Percentiles rank a stretch among this genome's conserved stretches.
phyloP scores from a whole-genome alignment of 1,140 invertebrate genomes.

The Neocloeon triangulifer region DNA sequence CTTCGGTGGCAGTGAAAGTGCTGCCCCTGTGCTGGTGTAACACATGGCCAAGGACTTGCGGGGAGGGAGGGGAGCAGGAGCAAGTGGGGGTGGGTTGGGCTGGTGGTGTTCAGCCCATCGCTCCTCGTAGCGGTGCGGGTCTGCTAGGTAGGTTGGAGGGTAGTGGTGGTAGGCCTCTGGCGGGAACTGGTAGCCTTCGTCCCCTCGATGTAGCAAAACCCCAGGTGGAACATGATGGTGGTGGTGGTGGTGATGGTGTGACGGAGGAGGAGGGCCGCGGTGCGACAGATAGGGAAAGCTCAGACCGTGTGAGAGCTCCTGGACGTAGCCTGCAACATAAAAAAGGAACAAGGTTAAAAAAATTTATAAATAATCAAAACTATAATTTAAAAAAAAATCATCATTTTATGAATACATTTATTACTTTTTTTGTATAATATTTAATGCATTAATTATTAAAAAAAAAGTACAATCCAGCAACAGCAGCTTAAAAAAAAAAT shows the following conservation, averaged over 20 bases:
- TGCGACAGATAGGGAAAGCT: constrained; percentile 25
- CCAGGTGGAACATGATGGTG: neutral
- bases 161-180: constrained; percentile 8
- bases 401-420: too few relatives aligned
- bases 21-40: constrained; percentile 58
- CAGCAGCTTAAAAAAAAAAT: too few relatives aligned
- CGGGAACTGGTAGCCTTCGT: constrained; percentile 10
- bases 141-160: neutral
- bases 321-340: constrained; percentile 28
- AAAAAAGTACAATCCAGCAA: too few relatives aligned
- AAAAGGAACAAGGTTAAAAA: too few relatives aligned
- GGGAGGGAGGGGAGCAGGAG: constrained; percentile 17
- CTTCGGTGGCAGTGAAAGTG: constrained; percentile 57
- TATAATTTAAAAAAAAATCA: too few relatives aligned
- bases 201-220: too few relatives aligned
- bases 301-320: constrained; percentile 31
- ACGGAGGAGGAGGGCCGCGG: constrained; percentile 18
- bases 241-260: constrained; percentile 10
- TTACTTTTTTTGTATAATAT: too few relatives aligned
- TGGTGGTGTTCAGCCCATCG: constrained; percentile 5
- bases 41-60: constrained; percentile 51
- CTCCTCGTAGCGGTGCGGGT: constrained; percentile 2
- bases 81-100: constrained; percentile 2
- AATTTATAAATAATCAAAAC: too few relatives aligned
- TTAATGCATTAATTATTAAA: too few relatives aligned